These are phyloP conservation scores for Acipenser ruthenus DNA, from an alignment of 2,797 vertebrate species.

Conservation along the genomic window DNA sequence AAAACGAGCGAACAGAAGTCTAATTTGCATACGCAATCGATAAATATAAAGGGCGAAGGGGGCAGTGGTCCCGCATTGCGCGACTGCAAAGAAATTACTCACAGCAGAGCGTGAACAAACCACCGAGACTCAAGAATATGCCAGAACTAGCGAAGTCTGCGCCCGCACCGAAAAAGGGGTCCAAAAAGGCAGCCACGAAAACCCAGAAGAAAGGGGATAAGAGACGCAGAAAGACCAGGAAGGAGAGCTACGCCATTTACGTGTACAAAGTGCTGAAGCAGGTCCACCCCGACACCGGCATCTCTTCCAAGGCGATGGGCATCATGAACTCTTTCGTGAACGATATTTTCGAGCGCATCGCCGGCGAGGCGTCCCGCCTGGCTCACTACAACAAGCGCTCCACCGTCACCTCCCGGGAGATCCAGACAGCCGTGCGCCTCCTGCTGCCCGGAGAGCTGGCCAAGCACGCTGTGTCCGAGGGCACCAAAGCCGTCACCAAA, in stretches of 20 bases:
- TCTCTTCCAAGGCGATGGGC: conserved; percentile 72
- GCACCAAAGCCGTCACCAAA: conserved; percentile 80
- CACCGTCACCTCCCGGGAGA: conserved; percentile 78
- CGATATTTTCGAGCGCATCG: conserved; percentile 80
- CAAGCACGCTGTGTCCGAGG: conserved; percentile 77
- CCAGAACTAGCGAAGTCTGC: conserved; percentile 61
- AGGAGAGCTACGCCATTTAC: conserved; percentile 57
- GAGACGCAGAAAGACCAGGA: conserved; percentile 57
- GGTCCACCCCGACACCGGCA: conserved; percentile 66
- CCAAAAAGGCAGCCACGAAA: conserved; percentile 65
- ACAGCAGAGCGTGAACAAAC: accelerated
- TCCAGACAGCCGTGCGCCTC: conserved; percentile 71
- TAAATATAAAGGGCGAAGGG: conserved; percentile 35
- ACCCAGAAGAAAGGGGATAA: conserved; percentile 65
- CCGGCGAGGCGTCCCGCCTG: conserved; percentile 71
- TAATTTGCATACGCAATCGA: conserved; percentile 61
- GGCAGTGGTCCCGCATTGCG: accelerated
- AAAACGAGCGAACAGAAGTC: conserved; percentile 40
- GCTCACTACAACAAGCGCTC: conserved; percentile 81
- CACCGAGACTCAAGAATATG: conserved; percentile 15
- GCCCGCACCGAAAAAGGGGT: conserved; percentile 62
- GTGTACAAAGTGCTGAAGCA: conserved; percentile 58
- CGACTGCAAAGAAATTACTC: accelerated
- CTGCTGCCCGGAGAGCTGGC: conserved; percentile 73
- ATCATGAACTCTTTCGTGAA: conserved; percentile 86